Evolutionary conservation across 2,797 vertebrate genomes (phyloP).

Genomic region (Hydrophis major): DNA sequence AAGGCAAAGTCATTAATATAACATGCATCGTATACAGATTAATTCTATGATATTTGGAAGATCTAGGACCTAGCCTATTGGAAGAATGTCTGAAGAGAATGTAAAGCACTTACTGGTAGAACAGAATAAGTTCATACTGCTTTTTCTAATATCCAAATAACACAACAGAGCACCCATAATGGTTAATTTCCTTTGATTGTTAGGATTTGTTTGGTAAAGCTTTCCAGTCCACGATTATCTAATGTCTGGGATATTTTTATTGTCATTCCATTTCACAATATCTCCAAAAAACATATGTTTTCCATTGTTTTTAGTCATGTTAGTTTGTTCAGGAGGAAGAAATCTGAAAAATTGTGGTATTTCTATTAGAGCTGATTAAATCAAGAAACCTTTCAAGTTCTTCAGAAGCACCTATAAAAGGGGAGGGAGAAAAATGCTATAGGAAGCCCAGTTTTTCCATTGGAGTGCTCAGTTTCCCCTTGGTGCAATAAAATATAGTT

Average conservation of each 20-base stretch:
- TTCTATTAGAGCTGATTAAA: background rate
- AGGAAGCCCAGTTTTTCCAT: background rate
- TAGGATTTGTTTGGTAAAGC: background rate
- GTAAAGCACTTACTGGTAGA: background rate
- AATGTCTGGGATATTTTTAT: background rate
- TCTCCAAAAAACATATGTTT: background rate
- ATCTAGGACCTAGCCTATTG: background rate
- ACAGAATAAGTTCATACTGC: background rate
- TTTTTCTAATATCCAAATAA: background rate
- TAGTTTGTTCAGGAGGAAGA: background rate
- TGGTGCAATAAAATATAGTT: background rate
- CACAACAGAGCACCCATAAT: background rate
- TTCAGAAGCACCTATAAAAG: background rate
- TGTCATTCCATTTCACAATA: background rate
- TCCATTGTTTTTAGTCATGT: background rate
- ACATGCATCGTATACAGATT: background rate
- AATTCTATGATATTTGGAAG: background rate
- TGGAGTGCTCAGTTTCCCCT: background rate
- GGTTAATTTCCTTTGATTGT: background rate
- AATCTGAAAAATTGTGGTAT: background rate
- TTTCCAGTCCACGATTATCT: background rate
- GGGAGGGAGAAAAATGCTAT: background rate
- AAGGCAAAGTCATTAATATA: background rate
- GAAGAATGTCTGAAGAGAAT: background rate
- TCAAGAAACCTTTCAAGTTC: background rate